phyloP scores from a whole-genome alignment of 2,113 vertebrate species.

The Antennarius striatus region DNA sequence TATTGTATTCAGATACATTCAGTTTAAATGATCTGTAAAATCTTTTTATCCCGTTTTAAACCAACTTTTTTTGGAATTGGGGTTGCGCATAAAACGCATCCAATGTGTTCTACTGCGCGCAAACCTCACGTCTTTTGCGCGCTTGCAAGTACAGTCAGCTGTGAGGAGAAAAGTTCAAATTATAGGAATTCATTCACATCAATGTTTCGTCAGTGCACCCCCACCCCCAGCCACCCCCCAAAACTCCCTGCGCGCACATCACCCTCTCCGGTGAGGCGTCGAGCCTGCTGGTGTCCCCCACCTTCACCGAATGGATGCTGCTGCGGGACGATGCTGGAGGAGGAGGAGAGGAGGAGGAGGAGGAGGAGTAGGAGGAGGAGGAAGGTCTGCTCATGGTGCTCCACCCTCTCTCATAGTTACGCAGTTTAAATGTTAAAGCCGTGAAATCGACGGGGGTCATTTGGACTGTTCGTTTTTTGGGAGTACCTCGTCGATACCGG shows the following conservation, averaged over 20 bases:
- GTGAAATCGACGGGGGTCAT: constrained; percentile 64
- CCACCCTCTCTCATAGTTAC: constrained; percentile 57
- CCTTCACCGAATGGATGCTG: constrained; percentile 25
- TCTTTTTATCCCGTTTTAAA: no score
- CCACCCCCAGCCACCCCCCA: no score
- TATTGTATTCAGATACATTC: no score
- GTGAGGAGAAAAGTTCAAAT: no score
- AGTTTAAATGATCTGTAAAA: no score
- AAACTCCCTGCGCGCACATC: neutral
- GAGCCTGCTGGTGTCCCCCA: constrained; percentile 1
- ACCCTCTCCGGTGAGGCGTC: neutral
- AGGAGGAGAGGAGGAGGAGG: neutral
- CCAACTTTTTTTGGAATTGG: no score
- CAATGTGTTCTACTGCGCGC: no score
- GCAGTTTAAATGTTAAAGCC: constrained; percentile 75
- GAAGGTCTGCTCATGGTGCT: constrained; percentile 37
- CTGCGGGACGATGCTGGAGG: constrained; percentile 1
- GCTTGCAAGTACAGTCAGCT: no score
- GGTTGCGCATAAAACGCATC: no score
- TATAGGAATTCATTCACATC: no score
- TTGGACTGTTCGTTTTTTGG: constrained; percentile 78
- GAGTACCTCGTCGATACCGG: constrained; percentile 72
- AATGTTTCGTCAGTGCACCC: no score
- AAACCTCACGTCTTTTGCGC: no score
- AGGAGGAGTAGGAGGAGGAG: constrained; percentile 37